Evolutionary conservation across 1,140 invertebrate genomes (phyloP), one percentile per base, ranked within the genome.

Genomic region (Oscheius sp.): DNA sequence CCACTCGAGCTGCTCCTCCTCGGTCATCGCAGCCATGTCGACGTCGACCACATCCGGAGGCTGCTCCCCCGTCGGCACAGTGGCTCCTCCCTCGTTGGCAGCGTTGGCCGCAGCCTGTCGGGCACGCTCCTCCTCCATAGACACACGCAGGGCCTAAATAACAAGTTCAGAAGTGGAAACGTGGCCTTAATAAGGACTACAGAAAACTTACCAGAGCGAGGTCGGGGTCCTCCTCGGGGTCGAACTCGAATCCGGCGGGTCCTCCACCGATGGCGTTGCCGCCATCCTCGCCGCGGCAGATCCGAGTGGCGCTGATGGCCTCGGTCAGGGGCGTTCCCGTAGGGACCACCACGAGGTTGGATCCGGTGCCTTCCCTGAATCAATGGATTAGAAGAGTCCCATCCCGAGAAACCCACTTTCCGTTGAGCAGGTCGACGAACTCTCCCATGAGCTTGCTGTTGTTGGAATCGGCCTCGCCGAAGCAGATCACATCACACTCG

Each of bases 401-500:
- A n/a, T n/a, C n/a, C n/a, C n/a, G n/a, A n/a, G n/a, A n/a, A 42
- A 80, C 80, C 67, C 32, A 82, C 74, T 95, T 95, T 20, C 96
- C 95, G 89, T 99, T 99, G 2, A 99, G 86, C 34, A 93, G 92
- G 83, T 96, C 97, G 26, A 99, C 89, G 86, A 99, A 97, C 13
- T 91, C 88, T 42, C 92, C 92, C 61, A 99, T 85, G 18, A 94
- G 89, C 74, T 95, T 91, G 82, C 87, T 88, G 76, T 89, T 89
- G 2, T 85, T 76, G 71, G 79, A 81, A 76, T 81, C 84, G 84
- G 97, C 95, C 87, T 99, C 95, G 1, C 97, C 97, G 88, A 99
- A 99, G 81, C 93, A 96, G 67, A 99, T 90, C 65, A 99, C 90
- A 86, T 99, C 97, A 49, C 97, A 94, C 85, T 93, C 96, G 0